Evolutionary conservation across 2,797 vertebrate genomes (phyloP), one percentile per base, ranked within the genome.

Genomic region (Hipposideros larvatus): DNA sequence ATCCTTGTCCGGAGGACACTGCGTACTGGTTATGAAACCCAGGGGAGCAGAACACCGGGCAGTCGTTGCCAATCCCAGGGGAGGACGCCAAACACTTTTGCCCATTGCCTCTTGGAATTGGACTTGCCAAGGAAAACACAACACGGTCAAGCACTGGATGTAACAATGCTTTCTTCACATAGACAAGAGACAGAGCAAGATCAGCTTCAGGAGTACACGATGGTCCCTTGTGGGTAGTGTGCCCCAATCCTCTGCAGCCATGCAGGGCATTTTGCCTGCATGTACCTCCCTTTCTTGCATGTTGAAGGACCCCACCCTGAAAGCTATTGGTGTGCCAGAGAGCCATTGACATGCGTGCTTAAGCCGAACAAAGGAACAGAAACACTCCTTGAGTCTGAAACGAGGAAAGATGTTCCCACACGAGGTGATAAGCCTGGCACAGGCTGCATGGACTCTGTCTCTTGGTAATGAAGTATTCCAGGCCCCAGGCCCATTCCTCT

Each of bases 51-150:
- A 83, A 28, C 26, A 68, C n/a, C 0, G 0, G 22, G 5, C 11
- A 5, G 61, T 65, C 26, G 48, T 83, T 84, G 91, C 19, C 28
- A 63, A 0, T 53, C 34, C 68, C 22, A 4, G 28, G 61, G 43
- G 41, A 51, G 11, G n/a, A 15, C 46, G 41, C 65, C 21, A 53
- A 11, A 84, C 7, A 22, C 63, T 71, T 75, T 21, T 53, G 65
- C 34, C 70, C n/a, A 22, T 53, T 63, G 78, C 53, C 26, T 84
- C 22, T 78, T 77, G 70, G 21, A 28, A 16, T 68, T 88, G 43
- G 78, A 84, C 46, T 78, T 77, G 85, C 71, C 61, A 34, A 61
- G 71, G 89, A 59, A 24, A 71, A 28, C 10, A 37, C 34, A 77
- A 21, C 53, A n/a, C 3, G 34, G 51, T 43, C 26, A 83, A 53